These are phyloP conservation scores for Coptodon rendalli DNA, from an alignment of 2,113 vertebrate genomes.

Conservation along the genomic window DNA sequence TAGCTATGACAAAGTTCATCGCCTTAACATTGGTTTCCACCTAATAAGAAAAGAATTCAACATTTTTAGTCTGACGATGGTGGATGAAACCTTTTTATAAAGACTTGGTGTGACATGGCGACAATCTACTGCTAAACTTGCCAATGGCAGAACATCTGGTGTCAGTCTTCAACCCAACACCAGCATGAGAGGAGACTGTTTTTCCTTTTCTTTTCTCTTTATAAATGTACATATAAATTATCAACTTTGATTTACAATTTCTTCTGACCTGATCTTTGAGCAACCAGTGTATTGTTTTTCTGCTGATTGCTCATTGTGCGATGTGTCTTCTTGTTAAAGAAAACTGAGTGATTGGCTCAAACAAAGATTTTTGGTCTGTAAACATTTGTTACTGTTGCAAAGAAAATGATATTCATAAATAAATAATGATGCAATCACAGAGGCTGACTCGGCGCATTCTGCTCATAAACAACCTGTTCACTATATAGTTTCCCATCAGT, in stretches of 20 bases:
- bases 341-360: background rate
- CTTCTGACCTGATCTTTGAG: background rate
- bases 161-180: background rate
- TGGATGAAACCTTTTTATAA: background rate
- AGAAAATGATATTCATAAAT: background rate
- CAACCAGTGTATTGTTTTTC: background rate
- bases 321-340: background rate
- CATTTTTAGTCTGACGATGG: background rate
- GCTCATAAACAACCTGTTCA: background rate
- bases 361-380: background rate
- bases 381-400: background rate
- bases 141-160: constrained; percentile 24
- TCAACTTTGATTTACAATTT: background rate
- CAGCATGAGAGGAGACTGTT: background rate
- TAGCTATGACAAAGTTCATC: background rate
- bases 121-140: background rate
- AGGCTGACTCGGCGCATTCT: background rate
- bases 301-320: background rate
- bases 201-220: background rate
- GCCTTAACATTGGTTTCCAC: background rate
- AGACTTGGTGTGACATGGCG: background rate
- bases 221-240: background rate
- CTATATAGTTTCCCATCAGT: background rate
- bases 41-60: background rate
- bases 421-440: background rate